phyloP scores from a whole-genome alignment of 2,113 vertebrate species.

The Malaclemys terrapin region DNA sequence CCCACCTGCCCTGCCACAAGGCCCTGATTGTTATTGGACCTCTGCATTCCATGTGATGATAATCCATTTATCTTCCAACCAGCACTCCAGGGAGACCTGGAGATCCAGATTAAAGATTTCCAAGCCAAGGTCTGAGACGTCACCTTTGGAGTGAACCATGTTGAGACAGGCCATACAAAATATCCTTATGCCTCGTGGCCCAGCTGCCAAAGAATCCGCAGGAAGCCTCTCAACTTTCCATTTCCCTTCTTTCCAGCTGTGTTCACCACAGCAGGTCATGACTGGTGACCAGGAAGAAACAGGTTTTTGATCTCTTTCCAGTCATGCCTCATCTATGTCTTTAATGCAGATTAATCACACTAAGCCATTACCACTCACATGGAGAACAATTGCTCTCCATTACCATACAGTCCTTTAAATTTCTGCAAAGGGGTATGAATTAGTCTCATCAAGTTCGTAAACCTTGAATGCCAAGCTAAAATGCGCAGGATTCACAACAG shows the following conservation, averaged over 20 bases:
- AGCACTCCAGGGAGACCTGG: neutral
- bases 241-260: neutral
- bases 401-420: neutral
- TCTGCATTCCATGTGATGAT: neutral
- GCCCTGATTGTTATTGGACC: neutral
- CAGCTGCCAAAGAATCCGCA: neutral
- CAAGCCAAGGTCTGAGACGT: neutral
- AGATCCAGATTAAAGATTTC: neutral
- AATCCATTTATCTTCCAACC: neutral
- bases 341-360: neutral
- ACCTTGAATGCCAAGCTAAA: neutral
- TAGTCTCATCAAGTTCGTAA: neutral
- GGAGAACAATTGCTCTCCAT: neutral
- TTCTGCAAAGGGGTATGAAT: neutral
- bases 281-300: neutral
- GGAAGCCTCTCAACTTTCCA: neutral
- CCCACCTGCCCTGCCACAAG: neutral
- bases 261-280: neutral
- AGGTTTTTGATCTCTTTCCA: neutral
- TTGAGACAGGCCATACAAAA: neutral
- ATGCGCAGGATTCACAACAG: neutral
- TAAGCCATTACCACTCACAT: neutral
- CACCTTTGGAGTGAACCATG: neutral
- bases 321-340: neutral
- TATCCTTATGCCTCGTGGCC: rapidly evolving